These are phyloP conservation scores for Habrosyne pyritoides DNA, from an alignment of 2,888 invertebrate species.

Conservation along the genomic window DNA sequence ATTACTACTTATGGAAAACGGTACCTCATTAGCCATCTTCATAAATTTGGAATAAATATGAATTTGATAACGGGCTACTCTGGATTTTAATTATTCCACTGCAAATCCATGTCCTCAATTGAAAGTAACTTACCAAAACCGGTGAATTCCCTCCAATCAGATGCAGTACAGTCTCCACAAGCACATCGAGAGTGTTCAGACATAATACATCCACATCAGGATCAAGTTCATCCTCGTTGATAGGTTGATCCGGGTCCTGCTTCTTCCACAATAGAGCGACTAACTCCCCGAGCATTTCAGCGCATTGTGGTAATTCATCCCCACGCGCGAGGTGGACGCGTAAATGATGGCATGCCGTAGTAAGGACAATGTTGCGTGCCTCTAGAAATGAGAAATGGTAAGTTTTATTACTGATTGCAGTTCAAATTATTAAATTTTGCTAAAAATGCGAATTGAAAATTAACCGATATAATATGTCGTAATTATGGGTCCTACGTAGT, in stretches of 20 bases:
- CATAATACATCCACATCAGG: constrained; percentile 93
- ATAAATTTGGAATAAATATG: background rate
- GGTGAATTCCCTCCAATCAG: constrained; percentile 90
- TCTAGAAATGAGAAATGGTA: constrained; percentile 79
- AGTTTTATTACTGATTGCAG: too few species aligned
- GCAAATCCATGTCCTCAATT: background rate
- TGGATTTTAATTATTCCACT: too few species aligned
- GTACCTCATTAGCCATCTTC: too few species aligned
- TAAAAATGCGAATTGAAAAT: too few species aligned
- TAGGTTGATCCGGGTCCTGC: constrained; percentile 74
- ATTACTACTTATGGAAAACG: too few species aligned
- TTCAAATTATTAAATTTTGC: background rate
- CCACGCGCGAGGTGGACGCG: constrained; percentile 91
- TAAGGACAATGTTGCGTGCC: constrained; percentile 91
- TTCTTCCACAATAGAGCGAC: constrained; percentile 84
- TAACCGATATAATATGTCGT: too few species aligned
- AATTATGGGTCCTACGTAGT: too few species aligned
- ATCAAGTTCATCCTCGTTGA: constrained; percentile 71
- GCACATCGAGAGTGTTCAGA: constrained; percentile 90
- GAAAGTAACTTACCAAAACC: constrained; percentile 82
- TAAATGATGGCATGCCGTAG: constrained; percentile 93
- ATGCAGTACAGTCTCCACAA: constrained; percentile 93
- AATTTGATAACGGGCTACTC: background rate
- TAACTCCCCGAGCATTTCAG: constrained; percentile 94
- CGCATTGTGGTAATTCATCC: constrained; percentile 92